Conservation (phyloP, 2,888 invertebrate genomes). For the Eilema depressum region DNA sequence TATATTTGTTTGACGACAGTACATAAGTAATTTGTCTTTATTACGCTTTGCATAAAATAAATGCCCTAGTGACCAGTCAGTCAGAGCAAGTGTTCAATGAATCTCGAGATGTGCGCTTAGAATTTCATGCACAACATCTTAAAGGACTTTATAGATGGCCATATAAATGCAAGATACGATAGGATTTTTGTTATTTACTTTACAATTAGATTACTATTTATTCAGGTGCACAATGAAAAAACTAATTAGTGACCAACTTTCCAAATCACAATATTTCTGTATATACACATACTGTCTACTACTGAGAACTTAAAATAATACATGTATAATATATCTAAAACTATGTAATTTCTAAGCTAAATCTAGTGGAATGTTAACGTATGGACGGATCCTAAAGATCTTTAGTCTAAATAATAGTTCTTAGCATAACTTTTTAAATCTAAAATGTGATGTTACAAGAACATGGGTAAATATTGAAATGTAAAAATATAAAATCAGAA, state of each 20-base stretch:
- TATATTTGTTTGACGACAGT: neutral
- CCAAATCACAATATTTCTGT: neutral
- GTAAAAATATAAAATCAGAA: neutral
- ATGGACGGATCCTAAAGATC: constrained; percentile 65
- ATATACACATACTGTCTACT: neutral
- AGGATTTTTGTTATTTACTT: neutral
- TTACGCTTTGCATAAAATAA: neutral
- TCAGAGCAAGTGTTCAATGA: neutral
- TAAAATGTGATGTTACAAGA: constrained; percentile 31
- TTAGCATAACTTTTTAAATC: constrained; percentile 16
- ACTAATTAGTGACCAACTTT: neutral
- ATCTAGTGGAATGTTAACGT: constrained; percentile 73
- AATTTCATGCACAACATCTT: too few relatives aligned
- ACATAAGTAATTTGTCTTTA: neutral
- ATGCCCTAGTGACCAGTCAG: too few relatives aligned
- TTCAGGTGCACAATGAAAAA: neutral
- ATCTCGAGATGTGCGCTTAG: neutral
- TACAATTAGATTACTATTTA: neutral
- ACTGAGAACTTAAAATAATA: neutral
- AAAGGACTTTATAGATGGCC: too few relatives aligned
- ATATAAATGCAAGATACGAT: too few relatives aligned
- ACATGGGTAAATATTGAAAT: too few relatives aligned
- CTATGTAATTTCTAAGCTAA: neutral
- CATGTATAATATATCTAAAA: neutral
- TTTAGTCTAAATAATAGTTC: constrained; percentile 4